These are phyloP conservation scores for Epinephelus awoara DNA, from an alignment of 2,797 vertebrate genomes.

Conservation along the genomic window DNA sequence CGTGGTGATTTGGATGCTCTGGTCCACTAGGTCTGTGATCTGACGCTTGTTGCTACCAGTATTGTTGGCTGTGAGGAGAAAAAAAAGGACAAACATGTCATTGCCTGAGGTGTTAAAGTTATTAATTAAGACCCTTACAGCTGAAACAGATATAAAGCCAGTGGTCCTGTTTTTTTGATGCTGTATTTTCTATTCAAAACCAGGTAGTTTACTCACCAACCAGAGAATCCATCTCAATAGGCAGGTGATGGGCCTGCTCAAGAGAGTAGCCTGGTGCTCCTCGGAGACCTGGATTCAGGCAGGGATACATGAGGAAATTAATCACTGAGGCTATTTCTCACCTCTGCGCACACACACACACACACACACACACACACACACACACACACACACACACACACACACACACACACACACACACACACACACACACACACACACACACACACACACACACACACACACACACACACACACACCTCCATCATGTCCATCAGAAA, in stretches of 20 bases:
- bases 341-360: conserved; percentile 21
- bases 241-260: conserved; percentile 98
- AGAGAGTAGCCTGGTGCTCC: conserved; percentile 98
- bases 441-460: background rate
- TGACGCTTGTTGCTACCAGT: conserved; percentile 96
- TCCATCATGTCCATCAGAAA: conserved; percentile 52
- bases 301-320: conserved; percentile 42
- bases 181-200: conserved; percentile 13
- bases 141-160: conserved; percentile 1
- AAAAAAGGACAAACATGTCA: conserved; percentile 24
- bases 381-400: background rate
- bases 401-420: no score
- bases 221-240: conserved; percentile 98
- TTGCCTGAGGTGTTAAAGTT: conserved; percentile 27
- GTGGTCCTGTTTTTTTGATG: background rate
- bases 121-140: background rate
- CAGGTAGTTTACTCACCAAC: conserved; percentile 88
- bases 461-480: conserved; percentile 2
- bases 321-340: conserved; percentile 44
- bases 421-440: background rate
- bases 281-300: conserved; percentile 88
- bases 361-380: conserved; percentile 27
- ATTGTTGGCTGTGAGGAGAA: conserved; percentile 89
- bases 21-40: conserved; percentile 99
- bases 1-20: conserved; percentile 99